Base-by-base conservation (phyloP, 1,140 invertebrate genomes). In the Drosophila tropicalis region DNA sequence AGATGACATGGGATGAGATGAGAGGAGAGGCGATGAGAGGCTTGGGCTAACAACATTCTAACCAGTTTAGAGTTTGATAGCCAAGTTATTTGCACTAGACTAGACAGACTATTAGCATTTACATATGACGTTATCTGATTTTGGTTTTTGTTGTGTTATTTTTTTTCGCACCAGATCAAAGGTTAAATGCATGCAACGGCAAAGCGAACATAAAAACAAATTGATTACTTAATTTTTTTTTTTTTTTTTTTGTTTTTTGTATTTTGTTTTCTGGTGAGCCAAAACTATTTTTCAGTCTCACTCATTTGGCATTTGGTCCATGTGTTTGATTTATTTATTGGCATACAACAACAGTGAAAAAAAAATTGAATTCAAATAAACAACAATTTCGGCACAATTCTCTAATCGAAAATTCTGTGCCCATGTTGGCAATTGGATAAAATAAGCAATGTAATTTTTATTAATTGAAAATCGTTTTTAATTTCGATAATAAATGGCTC, bases 241-340 rank as follows among this genome's bases (percentile, higher is more conserved):
- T 5, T 9, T 22, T 25, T 22, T 61, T n/a, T n/a, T n/a, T n/a
- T n/a, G n/a, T n/a, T n/a, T n/a, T n/a, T n/a, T n/a, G n/a, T n/a
- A n/a, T n/a, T 40, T 19, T 62, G 57, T 12, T 40, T 39, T 12
- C 10, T 3, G 7, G 12, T 4, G 6, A 34, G 15, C 6, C 10
- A 9, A 36, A 39, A 39, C 36, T 39, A 36, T 19, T 40, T 40
- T 40, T 19, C 19, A 34, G n/a, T 15, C 39, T 60, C 34, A 60
- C 13, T 40, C 44, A 6, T 61, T 34, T 17, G 29, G 58, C 39
- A 61, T 40, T 61, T 40, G 34, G 61, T 47, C n/a, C 40, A 62
- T 62, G 61, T 47, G 39, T 41, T 47, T 47, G 61, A 63, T 63
- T 63, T 63, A 63, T 63, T 63, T 51, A 63, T 63, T 63, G 41